A percentile compares a stretch with the other conserved stretches of the same genome.
Conservation (phyloP, 2,888 invertebrate genomes). For the Tetrapedia diversipes region DNA sequence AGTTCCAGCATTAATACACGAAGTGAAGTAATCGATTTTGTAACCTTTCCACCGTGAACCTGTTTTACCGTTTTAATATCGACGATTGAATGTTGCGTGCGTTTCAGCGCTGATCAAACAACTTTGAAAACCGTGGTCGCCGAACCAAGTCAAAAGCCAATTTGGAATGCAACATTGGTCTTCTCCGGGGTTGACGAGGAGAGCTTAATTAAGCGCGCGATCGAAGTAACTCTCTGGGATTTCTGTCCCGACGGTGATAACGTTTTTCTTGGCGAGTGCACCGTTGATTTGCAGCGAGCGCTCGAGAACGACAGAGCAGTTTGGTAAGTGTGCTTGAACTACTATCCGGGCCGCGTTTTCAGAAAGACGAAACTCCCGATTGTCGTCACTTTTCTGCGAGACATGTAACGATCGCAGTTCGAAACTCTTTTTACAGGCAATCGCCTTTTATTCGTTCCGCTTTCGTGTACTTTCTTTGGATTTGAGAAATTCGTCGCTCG, state of each 20-base stretch:
- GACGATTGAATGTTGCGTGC: background rate
- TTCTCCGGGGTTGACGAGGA: constrained; percentile 92
- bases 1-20: too few relatives aligned
- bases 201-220: constrained; percentile 89
- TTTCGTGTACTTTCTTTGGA: too few relatives aligned
- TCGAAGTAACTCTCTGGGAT: constrained; percentile 96
- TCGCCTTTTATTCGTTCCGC: too few relatives aligned
- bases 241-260: constrained; percentile 92
- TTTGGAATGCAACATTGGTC: constrained; percentile 95
- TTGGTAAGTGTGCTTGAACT: constrained; percentile 84
- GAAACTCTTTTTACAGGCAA: too few relatives aligned
- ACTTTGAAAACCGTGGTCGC: constrained; percentile 93
- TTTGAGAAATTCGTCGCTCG: too few relatives aligned
- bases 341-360: background rate
- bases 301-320: constrained; percentile 94
- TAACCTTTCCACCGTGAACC: background rate
- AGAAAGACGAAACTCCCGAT: background rate
- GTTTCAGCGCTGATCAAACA: constrained; percentile 88
- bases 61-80: background rate
- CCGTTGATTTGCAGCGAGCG: constrained; percentile 91
- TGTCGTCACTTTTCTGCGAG: background rate
- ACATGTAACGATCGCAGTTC: too few relatives aligned
- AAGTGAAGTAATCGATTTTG: too few relatives aligned
- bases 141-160: constrained; percentile 93
- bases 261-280: constrained; percentile 91